Conservation (phyloP, 2,113 vertebrate species). For the Malurus elegans region DNA sequence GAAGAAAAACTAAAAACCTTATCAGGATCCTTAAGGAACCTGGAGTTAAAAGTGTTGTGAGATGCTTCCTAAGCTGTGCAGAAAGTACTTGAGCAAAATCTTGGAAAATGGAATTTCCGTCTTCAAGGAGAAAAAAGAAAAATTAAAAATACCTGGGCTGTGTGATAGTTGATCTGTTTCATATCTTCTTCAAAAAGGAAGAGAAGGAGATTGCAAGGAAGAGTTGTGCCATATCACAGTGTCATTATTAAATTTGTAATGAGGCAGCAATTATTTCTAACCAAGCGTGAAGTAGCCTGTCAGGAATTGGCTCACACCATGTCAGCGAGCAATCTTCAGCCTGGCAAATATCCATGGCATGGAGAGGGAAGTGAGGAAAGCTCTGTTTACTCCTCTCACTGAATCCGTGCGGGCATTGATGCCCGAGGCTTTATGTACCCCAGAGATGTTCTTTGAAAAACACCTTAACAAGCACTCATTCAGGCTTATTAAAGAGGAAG, state of each 20-base stretch:
- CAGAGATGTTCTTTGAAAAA: not conserved
- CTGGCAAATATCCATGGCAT: not conserved
- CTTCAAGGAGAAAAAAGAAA: not conserved
- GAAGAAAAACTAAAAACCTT: not conserved
- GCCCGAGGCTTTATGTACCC: not conserved
- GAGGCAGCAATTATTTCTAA: not conserved
- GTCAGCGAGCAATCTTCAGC: not conserved
- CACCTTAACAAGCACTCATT: not conserved
- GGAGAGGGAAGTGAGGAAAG: not conserved
- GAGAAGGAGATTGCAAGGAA: not conserved
- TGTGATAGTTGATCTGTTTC: not conserved
- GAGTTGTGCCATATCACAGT: not conserved
- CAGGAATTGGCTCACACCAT: not conserved
- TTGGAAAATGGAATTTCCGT: not conserved
- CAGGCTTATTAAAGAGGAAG: not conserved
- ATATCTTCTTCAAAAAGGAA: not conserved
- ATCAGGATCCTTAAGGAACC: not conserved
- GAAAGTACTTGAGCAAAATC: not conserved
- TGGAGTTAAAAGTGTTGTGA: not conserved
- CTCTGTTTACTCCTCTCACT: not conserved
- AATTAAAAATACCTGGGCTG: not conserved
- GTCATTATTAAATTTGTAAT: conserved; percentile 9
- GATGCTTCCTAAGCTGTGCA: not conserved
- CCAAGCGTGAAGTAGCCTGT: not conserved
- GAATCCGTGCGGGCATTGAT: not conserved